Base-by-base conservation (phyloP, 2,113 vertebrate species). In the Mormyrus lacerda region DNA sequence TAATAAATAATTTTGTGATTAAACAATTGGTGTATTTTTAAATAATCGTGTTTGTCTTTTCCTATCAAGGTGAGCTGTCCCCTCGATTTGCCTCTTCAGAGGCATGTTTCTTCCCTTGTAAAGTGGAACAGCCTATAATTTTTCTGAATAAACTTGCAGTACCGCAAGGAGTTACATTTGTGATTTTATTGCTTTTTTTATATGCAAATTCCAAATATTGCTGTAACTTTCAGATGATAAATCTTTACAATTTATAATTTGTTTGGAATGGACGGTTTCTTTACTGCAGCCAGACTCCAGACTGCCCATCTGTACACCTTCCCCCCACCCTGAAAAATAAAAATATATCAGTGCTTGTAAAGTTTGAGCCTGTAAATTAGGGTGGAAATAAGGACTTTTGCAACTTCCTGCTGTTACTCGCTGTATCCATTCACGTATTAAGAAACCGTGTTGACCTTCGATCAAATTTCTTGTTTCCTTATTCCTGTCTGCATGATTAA, bases 381-480 rank as follows among this genome's bases (percentile, higher is more conserved):
- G 31, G 11, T 48, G 24, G 85, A 58, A 58, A 61, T 87, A 61
- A 87, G 51, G 51, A 58, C 86, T 87, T 61, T 21, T 39, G 86
- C 50, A 61, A 13, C 19, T 55, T 1, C 50, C 47, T 35, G 35
- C 35, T 65, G 31, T 87, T 65, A 87, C 31, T 42, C 9, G 8
- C 87, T 44, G 87, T 45, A 87, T 45, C 51, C 53, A 44, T 61
- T 65, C 51, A n/a, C 44, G 35, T 87, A 44, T 87, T 35, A 87
- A 61, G 51, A 87, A 65, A 65, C 87, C 65, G 35, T 35, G 39
- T 87, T 61, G 51, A 87, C 53, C 48, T 87, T 87, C 21, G 87
- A 61, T 87, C 87, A 87, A 58, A 87, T 87, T n/a, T 65, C 87
- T 45, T 44, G 87, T 87, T 87, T 87, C 87, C 87, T 87, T 58